These are phyloP conservation scores for Butorides virescens DNA, from an alignment of 2,113 vertebrate genomes.

Conservation along the genomic window DNA sequence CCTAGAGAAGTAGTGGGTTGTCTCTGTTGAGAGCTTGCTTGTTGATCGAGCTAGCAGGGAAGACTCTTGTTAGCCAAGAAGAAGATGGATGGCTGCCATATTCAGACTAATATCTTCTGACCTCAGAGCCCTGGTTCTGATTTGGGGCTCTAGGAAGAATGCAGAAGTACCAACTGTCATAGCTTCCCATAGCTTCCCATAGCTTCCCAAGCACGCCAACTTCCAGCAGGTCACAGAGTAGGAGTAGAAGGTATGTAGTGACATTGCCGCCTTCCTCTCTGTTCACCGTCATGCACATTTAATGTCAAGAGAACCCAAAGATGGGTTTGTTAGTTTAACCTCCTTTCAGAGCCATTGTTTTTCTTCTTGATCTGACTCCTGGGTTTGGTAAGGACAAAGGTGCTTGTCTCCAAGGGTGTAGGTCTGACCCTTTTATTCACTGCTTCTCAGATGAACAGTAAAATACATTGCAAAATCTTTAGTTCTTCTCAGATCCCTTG, in stretches of 20 bases:
- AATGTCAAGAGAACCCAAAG: neutral
- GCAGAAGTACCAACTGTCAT: neutral
- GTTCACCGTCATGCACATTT: rapidly evolving
- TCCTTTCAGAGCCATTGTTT: neutral
- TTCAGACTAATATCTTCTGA: neutral
- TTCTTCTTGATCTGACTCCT: neutral
- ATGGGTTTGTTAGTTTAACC: neutral
- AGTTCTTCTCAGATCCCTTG: neutral
- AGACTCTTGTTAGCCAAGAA: neutral
- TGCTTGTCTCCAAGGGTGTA: neutral
- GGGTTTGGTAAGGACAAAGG: neutral
- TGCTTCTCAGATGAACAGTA: neutral
- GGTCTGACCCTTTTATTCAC: neutral
- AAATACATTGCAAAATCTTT: neutral
- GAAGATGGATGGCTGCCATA: neutral
- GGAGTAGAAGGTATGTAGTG: neutral
- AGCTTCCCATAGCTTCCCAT: no score
- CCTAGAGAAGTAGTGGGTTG: neutral
- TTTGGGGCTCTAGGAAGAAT: neutral
- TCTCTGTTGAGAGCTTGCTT: neutral
- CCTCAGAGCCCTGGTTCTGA: neutral
- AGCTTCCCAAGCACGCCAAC: neutral
- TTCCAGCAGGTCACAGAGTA: neutral
- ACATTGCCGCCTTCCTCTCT: neutral
- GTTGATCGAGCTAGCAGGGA: neutral